Base-by-base conservation (phyloP, 2,797 vertebrate genomes). In the Rhabdophis nuchalis region DNA sequence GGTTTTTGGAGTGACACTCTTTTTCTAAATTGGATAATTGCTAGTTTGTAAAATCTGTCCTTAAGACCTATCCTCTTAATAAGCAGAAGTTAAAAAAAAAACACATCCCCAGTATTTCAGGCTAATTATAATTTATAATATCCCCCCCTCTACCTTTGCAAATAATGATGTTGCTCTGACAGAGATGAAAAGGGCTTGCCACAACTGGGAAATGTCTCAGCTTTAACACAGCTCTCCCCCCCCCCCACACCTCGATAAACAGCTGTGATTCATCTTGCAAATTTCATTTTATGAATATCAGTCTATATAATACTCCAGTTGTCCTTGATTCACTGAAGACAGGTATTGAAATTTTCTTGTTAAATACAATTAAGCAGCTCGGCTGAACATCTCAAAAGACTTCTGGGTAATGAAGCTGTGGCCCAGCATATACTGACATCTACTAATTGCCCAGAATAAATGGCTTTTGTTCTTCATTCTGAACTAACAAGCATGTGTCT, bases 391-490 rank as follows among this genome's bases (percentile, higher is more conserved):
- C 85, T 85, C 53, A 72, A 93, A 86, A 60, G 7, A 20, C n/a
- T 64, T 64, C 20, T 57, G 52, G 1, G 29, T 46, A 50, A 68
- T 46, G 85, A 91, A 86, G 85, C 29, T 57, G n/a, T 89, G 89
- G 85, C 36, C 13, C 87, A 32, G 52, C 57, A 64, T 50, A 92
- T 92, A 58, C 77, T 77, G 89, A 56, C 88, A 86, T 18, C 52
- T 82, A 85, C 91, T 92, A 91, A 92, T 92, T 87, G 89, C 87
- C 68, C 58, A 82, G 90, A 46, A 90, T 86, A 90, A 89, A 88
- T 53, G 20, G 50, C 68, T 64, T 93, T 91, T 53, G 46, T 89
- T 53, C 93, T 82, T 91, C 87, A 64, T 92, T 53, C 57, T 27
- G 87, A 85, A 52, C 18, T 85, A 91, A 60, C 53, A 85, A 72